A percentile compares a stretch with the other conserved stretches of the same genome.
These are phyloP conservation scores for Halictus rubicundus DNA, from an alignment of 1,140 invertebrate genomes.

Conservation along the genomic window DNA sequence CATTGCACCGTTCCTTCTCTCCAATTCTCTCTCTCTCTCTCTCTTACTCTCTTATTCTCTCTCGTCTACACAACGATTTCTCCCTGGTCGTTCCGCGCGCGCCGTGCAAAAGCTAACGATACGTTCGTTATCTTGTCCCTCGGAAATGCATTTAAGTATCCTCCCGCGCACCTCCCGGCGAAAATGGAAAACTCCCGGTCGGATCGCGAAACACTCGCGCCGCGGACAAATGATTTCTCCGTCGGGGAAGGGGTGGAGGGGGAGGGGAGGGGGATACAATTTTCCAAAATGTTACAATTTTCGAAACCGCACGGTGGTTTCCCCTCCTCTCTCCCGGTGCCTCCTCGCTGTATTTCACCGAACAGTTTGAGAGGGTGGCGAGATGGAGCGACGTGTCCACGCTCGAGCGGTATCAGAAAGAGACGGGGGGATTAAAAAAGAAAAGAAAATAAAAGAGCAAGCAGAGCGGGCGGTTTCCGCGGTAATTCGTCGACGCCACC, in stretches of 20 bases:
- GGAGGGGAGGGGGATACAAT: neutral
- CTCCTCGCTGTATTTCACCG: slow-evolving; percentile 4
- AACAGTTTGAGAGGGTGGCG: neutral
- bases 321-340: neutral
- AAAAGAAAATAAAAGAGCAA: slow-evolving; percentile 10
- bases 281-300: neutral
- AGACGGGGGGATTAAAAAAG: neutral
- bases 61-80: neutral
- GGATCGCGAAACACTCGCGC: neutral
- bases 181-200: neutral
- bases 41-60: slow-evolving; percentile 1
- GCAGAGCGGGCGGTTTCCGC: slow-evolving; percentile 14
- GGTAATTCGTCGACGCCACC: slow-evolving; percentile 40
- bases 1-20: slow-evolving; percentile 41
- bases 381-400: neutral
- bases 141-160: slow-evolving; percentile 12
- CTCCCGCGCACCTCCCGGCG: neutral
- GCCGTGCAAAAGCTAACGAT: slow-evolving; percentile 25
- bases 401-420: slow-evolving; percentile 11
- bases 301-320: neutral
- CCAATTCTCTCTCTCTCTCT: slow-evolving; percentile 19
- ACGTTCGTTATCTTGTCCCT: slow-evolving; percentile 35
- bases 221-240: neutral
- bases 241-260: no score
- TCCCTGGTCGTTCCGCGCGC: neutral